Evolutionary conservation across 2,888 invertebrate genomes (phyloP).

Genomic region (Caenorhabditis wallacei): DNA sequence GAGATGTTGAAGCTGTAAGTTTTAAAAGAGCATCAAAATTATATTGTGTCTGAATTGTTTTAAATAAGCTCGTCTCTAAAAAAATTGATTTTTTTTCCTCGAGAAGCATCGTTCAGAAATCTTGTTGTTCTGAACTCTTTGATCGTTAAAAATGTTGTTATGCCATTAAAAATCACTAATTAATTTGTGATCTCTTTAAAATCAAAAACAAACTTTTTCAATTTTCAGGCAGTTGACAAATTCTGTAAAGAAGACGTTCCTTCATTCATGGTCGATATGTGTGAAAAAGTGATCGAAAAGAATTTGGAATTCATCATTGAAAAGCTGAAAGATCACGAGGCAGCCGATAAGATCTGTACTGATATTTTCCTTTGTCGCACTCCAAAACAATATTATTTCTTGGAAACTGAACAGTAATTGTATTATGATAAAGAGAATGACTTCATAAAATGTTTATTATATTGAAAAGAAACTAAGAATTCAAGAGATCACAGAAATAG

Average conservation of each 20-base stretch:
- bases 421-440: background rate
- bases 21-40: background rate
- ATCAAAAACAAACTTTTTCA: no score
- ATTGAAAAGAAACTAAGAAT: background rate
- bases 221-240: conserved; percentile 61
- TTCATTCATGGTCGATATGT: conserved; percentile 61
- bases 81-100: no score
- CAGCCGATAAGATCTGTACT: conserved; percentile 58
- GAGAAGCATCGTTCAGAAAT: no score
- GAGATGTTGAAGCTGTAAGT: conserved; percentile 59
- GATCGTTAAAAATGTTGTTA: no score
- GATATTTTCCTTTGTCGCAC: conserved; percentile 60
- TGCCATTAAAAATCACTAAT: no score
- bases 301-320: conserved; percentile 60
- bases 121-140: background rate
- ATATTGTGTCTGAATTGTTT: no score
- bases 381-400: conserved; percentile 37
- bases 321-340: conserved; percentile 63
- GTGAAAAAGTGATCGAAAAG: conserved; percentile 66
- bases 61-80: no score
- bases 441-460: background rate
- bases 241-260: conserved; percentile 65
- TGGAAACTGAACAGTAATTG: conserved; percentile 23
- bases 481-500: conserved; percentile 21
- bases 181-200: no score